Percentiles rank a stretch among this genome's conserved stretches.
Evolutionary conservation across 1,140 invertebrate genomes (phyloP).

Genomic region (Holcopasites calliopsidis): DNA sequence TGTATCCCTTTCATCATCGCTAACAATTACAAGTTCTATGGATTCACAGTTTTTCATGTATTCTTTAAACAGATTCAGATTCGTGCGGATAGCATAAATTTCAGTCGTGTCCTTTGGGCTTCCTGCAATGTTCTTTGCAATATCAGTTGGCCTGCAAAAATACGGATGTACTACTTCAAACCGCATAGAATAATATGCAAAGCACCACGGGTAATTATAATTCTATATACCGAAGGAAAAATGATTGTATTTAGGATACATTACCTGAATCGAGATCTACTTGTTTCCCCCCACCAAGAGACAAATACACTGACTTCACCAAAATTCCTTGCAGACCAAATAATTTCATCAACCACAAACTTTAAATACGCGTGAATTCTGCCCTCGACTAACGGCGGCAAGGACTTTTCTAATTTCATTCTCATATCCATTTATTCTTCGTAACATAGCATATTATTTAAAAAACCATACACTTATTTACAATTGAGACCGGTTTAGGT

Average conservation of each 20-base stretch:
- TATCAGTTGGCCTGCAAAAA: slow-evolving; percentile 61
- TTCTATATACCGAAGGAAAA: too few species aligned
- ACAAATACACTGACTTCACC: slow-evolving; percentile 68
- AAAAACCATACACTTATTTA: slow-evolving; percentile 20
- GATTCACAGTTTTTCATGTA: slow-evolving; percentile 75
- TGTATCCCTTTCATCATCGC: slow-evolving; percentile 58
- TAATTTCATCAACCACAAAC: slow-evolving; percentile 69
- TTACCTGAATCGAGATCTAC: slow-evolving; percentile 72
- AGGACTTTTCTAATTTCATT: slow-evolving; percentile 60
- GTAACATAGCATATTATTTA: slow-evolving; percentile 33
- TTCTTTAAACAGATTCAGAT: slow-evolving; percentile 69
- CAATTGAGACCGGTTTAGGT: slow-evolving; percentile 5
- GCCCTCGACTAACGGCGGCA: slow-evolving; percentile 74
- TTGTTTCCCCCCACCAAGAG: slow-evolving; percentile 75
- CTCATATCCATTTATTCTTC: slow-evolving; percentile 67
- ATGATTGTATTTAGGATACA: too few species aligned
- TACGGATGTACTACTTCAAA: neutral
- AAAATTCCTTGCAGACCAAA: slow-evolving; percentile 68
- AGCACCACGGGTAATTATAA: too few species aligned
- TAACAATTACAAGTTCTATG: slow-evolving; percentile 67
- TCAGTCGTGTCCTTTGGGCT: slow-evolving; percentile 56
- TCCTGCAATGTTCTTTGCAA: slow-evolving; percentile 44
- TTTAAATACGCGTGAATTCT: slow-evolving; percentile 74
- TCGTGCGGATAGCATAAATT: slow-evolving; percentile 73
- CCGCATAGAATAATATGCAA: neutral